Base-by-base conservation (phyloP, 2,113 vertebrate species). In the Sclerurus mexicanus region DNA sequence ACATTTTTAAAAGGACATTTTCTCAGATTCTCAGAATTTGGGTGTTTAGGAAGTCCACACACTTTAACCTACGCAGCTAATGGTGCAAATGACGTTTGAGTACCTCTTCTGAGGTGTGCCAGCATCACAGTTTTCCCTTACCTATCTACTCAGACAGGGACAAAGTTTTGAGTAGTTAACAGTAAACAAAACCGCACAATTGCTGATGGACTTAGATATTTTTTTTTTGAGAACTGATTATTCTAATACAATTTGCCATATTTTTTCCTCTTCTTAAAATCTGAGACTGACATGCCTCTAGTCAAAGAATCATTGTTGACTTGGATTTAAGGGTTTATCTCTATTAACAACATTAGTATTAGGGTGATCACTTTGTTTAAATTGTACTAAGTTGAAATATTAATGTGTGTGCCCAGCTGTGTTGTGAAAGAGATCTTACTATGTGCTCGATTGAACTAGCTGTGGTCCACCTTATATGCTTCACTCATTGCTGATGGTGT, bases 361-460 rank as follows among this genome's bases (percentile, higher is more conserved):
- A 37, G 40, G 24, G 10, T 37, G 28, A 44, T 49, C 3, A 0
- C 17, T 76, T 80, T n/a, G 11, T 59, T 59, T 12, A 31, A 49
- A 37, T 37, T 77, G 22, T 55, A 10, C 7, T 16, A 21, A 40
- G 24, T 39, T 60, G 55, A 77, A 8, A 30, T 42, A 2, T 22
- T 33, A 7, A 55, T 12, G 21, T 12, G 13, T 47, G 4, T 53
- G 35, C 10, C 15, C 6, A 47, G 10, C 30, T 12, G 55, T 59
- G 39, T 47, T 7, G 4, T 68, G 49, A 15, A 50, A 59, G 42
- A 55, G 33, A 4, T 50, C 25, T 49, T 56, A 2, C 1, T 2
- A 3, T 0, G 4, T 25, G 7, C 6, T 1, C 22, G 64, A 19
- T 40, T 71, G 59, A 86, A 39, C 11, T 50, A 2, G 1, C 0